Evolutionary conservation across 2,888 invertebrate species (phyloP).

Genomic region (Limnephilus rhombicus): DNA sequence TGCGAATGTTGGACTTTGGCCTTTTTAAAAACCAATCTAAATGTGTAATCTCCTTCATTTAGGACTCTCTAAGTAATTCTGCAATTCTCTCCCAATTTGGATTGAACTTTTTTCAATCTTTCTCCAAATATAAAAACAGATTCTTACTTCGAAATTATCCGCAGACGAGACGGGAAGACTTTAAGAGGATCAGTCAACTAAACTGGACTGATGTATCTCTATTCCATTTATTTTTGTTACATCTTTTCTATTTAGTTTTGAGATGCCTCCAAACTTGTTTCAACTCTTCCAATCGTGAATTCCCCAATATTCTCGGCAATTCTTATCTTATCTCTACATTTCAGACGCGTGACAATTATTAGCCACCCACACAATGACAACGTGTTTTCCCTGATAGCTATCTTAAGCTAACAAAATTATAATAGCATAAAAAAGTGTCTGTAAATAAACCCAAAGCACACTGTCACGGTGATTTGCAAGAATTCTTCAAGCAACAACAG

Average conservation of each 20-base stretch:
- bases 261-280: neutral
- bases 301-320: neutral
- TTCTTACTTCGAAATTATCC: neutral
- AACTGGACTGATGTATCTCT: neutral
- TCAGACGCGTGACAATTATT: neutral
- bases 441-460: neutral
- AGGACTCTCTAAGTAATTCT: neutral
- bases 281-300: neutral
- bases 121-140: neutral
- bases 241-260: neutral
- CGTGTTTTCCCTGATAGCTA: neutral
- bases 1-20: neutral
- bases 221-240: neutral
- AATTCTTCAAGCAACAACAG: neutral
- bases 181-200: too few relatives aligned
- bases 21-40: neutral
- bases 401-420: neutral
- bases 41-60: neutral
- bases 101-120: neutral
- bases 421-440: neutral
- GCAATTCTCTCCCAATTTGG: neutral
- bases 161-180: neutral
- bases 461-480: neutral
- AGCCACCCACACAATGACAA: slow-evolving; percentile 1
- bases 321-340: neutral